Percentiles rank a stretch among this genome's conserved stretches.
phyloP scores from a whole-genome alignment of 2,797 vertebrate genomes.

The Tachyglossus aculeatus region DNA sequence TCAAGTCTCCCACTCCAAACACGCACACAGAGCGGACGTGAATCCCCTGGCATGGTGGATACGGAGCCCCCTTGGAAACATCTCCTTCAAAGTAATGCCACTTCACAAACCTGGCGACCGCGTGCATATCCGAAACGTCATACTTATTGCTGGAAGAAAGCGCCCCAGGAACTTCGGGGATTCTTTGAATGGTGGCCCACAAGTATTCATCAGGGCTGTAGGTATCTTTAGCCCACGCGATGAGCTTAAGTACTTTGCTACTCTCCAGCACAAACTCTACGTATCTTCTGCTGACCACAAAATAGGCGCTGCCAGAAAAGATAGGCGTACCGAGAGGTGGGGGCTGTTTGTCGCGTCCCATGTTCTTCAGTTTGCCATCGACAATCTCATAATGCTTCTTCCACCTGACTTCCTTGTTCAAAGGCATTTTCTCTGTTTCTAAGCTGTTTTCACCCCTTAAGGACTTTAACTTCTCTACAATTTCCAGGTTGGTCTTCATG shows the following conservation, averaged over 20 bases:
- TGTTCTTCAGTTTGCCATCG: conserved; percentile 69
- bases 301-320: conserved; percentile 88
- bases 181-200: conserved; percentile 90
- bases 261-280: conserved; percentile 76
- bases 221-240: conserved; percentile 87
- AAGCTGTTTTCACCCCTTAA: conserved; percentile 84
- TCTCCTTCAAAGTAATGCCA: conserved; percentile 84
- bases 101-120: conserved; percentile 85
- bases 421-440: conserved; percentile 81
- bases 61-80: conserved; percentile 69
- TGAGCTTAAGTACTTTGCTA: conserved; percentile 70
- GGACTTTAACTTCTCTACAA: conserved; percentile 78
- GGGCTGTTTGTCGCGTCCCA: conserved; percentile 65
- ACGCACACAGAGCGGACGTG: conserved; percentile 83
- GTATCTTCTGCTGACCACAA: conserved; percentile 82
- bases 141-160: conserved; percentile 77
- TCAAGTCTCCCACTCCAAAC: conserved; percentile 86
- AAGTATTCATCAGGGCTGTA: conserved; percentile 90
- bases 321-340: conserved; percentile 80
- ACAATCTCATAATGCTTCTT: conserved; percentile 68
- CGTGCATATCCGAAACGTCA: conserved; percentile 82
- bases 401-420: conserved; percentile 78
- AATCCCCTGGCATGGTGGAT: conserved; percentile 80
- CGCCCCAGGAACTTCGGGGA: conserved; percentile 82
- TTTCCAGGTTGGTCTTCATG: conserved; percentile 90